A percentile compares a stretch with the other conserved stretches of the same genome.
Evolutionary conservation across 2,797 vertebrate species (phyloP).

Genomic region (Nasua narica): DNA sequence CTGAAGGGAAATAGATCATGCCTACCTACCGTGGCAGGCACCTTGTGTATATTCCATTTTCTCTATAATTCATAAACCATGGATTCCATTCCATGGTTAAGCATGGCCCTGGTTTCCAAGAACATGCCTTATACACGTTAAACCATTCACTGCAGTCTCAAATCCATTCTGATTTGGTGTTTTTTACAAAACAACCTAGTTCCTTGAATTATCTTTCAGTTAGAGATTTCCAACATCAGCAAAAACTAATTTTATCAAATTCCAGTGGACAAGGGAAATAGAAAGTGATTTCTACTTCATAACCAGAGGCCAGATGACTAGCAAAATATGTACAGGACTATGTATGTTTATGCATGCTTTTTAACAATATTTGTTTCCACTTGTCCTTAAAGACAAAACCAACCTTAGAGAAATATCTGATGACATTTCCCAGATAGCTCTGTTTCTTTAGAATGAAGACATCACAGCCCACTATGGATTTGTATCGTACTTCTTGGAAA

Average conservation of each 20-base stretch:
- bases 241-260: neutral
- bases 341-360: neutral
- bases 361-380: neutral
- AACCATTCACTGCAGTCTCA: neutral
- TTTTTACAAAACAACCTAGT: neutral
- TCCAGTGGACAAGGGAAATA: neutral
- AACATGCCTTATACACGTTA: neutral
- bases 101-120: neutral
- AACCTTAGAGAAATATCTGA: neutral
- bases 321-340: neutral
- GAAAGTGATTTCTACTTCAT: neutral
- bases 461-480: neutral
- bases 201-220: neutral
- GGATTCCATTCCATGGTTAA: neutral
- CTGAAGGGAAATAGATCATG: neutral
- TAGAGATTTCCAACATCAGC: neutral
- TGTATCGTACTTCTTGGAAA: neutral
- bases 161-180: neutral
- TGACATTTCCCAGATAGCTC: neutral
- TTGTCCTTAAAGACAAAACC: neutral
- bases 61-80: no score
- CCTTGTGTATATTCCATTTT: neutral
- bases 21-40: neutral
- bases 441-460: neutral
- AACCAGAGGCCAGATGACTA: neutral